A percentile compares a stretch with the other conserved stretches of the same genome.
Conservation (phyloP, 2,113 vertebrate genomes). For the Deroptyus accipitrinus region DNA sequence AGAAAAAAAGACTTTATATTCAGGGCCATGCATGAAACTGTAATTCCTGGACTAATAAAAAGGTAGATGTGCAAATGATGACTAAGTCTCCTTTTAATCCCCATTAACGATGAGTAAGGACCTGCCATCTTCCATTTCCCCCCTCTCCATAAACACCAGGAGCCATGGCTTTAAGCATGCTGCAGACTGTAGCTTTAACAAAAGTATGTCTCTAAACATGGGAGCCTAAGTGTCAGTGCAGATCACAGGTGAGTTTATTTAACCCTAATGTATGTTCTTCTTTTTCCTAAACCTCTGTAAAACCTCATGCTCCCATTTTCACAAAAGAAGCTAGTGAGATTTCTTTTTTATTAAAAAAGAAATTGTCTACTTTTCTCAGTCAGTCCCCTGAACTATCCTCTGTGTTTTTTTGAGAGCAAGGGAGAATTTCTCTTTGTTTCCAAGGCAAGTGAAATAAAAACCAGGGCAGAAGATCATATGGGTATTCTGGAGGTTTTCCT, state of each 20-base stretch:
- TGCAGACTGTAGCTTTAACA: background rate
- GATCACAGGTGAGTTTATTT: background rate
- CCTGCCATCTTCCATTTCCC: no score
- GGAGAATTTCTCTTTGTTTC: background rate
- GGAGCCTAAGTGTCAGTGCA: background rate
- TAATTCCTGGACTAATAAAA: background rate
- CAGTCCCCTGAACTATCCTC: background rate
- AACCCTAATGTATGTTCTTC: background rate
- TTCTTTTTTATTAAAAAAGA: background rate
- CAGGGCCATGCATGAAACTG: background rate
- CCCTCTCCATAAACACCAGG: background rate
- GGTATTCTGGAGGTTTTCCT: background rate
- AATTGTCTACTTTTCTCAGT: background rate
- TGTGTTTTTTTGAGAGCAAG: background rate
- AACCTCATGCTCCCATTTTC: background rate
- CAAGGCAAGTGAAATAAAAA: background rate
- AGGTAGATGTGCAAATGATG: background rate
- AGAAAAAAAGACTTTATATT: background rate
- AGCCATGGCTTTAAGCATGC: background rate
- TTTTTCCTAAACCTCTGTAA: background rate
- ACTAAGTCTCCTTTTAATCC: background rate
- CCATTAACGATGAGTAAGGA: background rate
- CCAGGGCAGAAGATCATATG: background rate
- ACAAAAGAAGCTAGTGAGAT: background rate
- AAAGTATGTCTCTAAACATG: background rate